Percentiles rank a stretch among this genome's conserved stretches.
Conservation (phyloP, 2,888 invertebrate species). For the Meloe dianella region DNA sequence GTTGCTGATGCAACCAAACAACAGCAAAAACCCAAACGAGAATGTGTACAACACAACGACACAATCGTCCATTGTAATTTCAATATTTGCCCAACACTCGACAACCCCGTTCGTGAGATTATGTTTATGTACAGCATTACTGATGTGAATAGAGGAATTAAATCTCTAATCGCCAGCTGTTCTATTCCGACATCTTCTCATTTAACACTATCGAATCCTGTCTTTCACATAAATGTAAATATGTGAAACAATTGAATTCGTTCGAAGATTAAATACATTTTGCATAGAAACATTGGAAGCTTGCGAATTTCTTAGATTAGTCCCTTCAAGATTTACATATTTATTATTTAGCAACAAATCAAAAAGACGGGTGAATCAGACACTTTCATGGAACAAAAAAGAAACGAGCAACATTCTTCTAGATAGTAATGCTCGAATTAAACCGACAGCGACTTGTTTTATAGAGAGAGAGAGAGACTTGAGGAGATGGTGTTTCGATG, state of each 20-base stretch:
- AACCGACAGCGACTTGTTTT: neutral
- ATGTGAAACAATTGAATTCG: slow-evolving; percentile 18
- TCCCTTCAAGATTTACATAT: neutral
- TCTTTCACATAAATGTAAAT: slow-evolving; percentile 31
- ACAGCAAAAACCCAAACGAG: neutral
- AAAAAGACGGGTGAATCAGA: too few relatives aligned
- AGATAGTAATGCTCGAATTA: slow-evolving; percentile 1
- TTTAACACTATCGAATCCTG: slow-evolving; percentile 10
- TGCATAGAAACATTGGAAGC: neutral
- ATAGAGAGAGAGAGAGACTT: neutral
- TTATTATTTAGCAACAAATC: slow-evolving; percentile 1
- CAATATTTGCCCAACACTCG: slow-evolving; percentile 48
- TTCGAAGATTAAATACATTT: neutral
- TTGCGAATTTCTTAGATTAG: neutral
- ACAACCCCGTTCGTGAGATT: slow-evolving; percentile 49
- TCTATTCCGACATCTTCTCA: slow-evolving; percentile 29
- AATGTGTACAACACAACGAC: neutral
- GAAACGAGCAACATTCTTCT: neutral
- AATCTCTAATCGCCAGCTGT: slow-evolving; percentile 49
- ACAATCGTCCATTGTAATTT: slow-evolving; percentile 41
- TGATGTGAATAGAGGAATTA: slow-evolving; percentile 50
- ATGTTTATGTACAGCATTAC: slow-evolving; percentile 49
- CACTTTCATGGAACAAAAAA: too few relatives aligned
- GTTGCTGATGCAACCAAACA: neutral
- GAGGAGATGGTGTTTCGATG: neutral